phyloP scores from a whole-genome alignment of 1,140 invertebrate species.

The Zaprionus inermis region DNA sequence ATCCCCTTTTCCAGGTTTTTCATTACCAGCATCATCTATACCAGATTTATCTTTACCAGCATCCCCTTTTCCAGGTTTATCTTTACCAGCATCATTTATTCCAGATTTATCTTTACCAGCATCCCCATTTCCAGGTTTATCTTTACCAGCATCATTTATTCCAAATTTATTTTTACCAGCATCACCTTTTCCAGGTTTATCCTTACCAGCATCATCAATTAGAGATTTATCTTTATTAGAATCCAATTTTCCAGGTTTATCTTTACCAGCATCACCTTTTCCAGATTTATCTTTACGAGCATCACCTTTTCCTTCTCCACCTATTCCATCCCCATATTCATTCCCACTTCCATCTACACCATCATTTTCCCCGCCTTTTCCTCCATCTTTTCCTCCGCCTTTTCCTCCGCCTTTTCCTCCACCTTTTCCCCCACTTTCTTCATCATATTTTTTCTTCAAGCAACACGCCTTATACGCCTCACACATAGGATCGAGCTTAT shows the following conservation, averaged over 20 bases:
- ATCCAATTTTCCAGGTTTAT: neutral
- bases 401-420: neutral
- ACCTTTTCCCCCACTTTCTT: neutral
- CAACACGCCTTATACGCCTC: constrained; percentile 2
- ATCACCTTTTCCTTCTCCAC: neutral
- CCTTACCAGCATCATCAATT: neutral
- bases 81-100: too few relatives aligned
- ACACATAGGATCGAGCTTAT: neutral
- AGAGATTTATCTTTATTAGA: too few relatives aligned
- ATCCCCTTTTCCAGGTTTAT: too few relatives aligned
- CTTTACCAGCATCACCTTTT: neutral
- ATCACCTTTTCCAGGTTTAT: neutral
- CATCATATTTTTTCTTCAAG: neutral
- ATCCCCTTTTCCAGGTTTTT: too few relatives aligned
- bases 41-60: too few relatives aligned
- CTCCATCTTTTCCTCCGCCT: neutral
- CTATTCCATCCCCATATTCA: too few relatives aligned
- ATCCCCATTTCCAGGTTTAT: neutral
- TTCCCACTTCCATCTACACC: neutral
- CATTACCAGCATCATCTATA: too few relatives aligned
- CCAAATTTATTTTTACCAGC: neutral
- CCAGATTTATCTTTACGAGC: neutral
- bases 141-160: neutral
- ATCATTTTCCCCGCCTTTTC: neutral
- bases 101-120: neutral